Percentiles rank a stretch among this genome's conserved stretches.
phyloP scores from a whole-genome alignment of 2,888 invertebrate genomes.

The Caenorhabditis sinica region DNA sequence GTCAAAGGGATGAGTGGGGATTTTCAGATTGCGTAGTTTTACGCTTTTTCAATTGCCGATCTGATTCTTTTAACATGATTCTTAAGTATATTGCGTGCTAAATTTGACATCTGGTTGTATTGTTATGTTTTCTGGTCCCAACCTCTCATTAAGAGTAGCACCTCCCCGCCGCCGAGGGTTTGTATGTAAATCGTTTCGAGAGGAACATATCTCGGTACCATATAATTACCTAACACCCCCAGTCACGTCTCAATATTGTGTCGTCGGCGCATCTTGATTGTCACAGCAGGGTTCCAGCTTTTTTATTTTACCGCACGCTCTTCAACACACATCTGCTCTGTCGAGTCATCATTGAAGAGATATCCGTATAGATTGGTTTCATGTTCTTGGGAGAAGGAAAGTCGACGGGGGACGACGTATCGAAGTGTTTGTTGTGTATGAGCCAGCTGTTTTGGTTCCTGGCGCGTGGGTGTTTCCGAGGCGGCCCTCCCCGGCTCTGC shows the following conservation, averaged over 20 bases:
- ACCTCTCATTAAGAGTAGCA: constrained; percentile 47
- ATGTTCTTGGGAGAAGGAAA: constrained; percentile 41
- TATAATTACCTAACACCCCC: constrained; percentile 58
- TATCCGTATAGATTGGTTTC: constrained; percentile 56
- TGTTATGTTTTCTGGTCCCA: constrained; percentile 30
- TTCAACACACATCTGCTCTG: constrained; percentile 53
- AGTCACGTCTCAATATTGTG: constrained; percentile 48
- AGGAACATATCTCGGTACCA: constrained; percentile 6
- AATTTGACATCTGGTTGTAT: constrained; percentile 44
- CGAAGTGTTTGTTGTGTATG: constrained; percentile 63
- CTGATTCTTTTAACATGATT: constrained; percentile 23
- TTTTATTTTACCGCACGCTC: constrained; percentile 50
- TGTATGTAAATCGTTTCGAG: constrained; percentile 1
- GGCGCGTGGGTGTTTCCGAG: constrained; percentile 61
- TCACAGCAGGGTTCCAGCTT: constrained; percentile 41
- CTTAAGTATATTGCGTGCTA: constrained; percentile 42
- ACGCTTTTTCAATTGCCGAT: constrained; percentile 30
- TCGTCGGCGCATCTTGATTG: constrained; percentile 20
- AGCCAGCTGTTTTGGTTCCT: constrained; percentile 67
- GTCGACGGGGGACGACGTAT: constrained; percentile 19
- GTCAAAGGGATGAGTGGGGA: neutral
- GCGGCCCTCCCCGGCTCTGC: constrained; percentile 31
- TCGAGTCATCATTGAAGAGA: constrained; percentile 8
- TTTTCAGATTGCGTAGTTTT: constrained; percentile 38
- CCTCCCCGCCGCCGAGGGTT: constrained; percentile 16